phyloP scores from a whole-genome alignment of 2,888 invertebrate genomes.

The Orchestes rusci region DNA sequence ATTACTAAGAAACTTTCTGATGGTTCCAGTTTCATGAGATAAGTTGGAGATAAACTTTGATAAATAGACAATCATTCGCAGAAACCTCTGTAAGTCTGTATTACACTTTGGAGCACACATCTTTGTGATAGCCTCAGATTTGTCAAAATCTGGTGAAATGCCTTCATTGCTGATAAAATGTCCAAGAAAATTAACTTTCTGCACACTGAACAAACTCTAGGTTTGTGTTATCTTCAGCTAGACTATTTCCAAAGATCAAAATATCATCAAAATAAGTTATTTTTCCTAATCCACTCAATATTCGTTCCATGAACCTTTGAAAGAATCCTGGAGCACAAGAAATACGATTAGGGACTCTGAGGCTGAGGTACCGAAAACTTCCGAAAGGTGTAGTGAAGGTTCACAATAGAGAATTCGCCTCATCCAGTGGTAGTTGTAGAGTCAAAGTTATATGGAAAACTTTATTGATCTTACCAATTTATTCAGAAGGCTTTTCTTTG shows the following conservation, averaged over 20 bases:
- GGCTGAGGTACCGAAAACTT: too few species aligned
- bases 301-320: constrained; percentile 11
- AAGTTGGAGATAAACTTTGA: constrained; percentile 28
- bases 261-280: constrained; percentile 19
- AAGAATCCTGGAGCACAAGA: too few species aligned
- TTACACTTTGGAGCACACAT: constrained; percentile 8
- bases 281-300: constrained; percentile 11
- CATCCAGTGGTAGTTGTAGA: too few species aligned
- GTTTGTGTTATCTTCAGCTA: constrained; percentile 8
- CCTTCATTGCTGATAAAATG: constrained; percentile 5
- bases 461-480: too few species aligned
- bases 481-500: too few species aligned
- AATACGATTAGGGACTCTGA: too few species aligned
- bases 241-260: constrained; percentile 7
- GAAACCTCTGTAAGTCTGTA: constrained; percentile 17
- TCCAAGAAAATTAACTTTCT: constrained; percentile 5
- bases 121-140: constrained; percentile 10
- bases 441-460: too few species aligned
- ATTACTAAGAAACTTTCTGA: constrained; percentile 24
- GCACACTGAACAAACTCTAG: neutral
- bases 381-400: too few species aligned
- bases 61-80: constrained; percentile 28
- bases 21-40: constrained; percentile 19
- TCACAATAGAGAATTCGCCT: too few species aligned
- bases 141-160: constrained; percentile 7